phyloP scores from a whole-genome alignment of 2,113 vertebrate species.

The Passer montanus region DNA sequence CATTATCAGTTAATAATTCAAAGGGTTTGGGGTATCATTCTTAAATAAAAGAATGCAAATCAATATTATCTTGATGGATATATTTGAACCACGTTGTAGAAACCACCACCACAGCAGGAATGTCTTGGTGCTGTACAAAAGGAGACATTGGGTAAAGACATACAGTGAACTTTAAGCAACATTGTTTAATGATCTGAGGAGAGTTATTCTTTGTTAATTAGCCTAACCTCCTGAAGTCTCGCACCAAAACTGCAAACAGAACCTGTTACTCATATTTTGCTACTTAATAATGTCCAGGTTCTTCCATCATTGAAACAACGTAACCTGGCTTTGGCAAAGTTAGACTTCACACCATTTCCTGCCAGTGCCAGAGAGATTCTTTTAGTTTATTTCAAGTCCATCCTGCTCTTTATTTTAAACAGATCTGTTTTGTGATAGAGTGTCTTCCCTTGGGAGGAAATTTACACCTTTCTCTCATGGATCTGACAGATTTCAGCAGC shows the following conservation, averaged over 20 bases:
- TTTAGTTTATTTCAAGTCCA: neutral
- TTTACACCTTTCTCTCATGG: neutral
- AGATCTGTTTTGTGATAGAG: neutral
- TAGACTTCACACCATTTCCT: neutral
- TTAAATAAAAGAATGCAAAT: neutral
- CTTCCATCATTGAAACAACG: neutral
- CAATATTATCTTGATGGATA: neutral
- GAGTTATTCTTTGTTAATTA: neutral
- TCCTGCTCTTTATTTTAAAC: neutral
- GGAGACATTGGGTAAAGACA: neutral
- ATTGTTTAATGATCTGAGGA: neutral
- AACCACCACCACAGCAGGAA: neutral
- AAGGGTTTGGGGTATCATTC: neutral
- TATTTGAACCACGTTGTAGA: neutral
- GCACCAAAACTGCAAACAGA: neutral
- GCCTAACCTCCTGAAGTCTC: neutral
- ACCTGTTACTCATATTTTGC: neutral
- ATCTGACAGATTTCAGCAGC: neutral
- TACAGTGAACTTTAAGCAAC: neutral
- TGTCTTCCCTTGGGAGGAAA: neutral
- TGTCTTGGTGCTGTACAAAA: neutral
- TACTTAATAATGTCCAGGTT: neutral
- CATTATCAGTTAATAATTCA: neutral
- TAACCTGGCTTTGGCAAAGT: neutral
- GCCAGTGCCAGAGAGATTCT: neutral